Conservation (phyloP, 2,113 vertebrate species). For the Catharus bicknelli region DNA sequence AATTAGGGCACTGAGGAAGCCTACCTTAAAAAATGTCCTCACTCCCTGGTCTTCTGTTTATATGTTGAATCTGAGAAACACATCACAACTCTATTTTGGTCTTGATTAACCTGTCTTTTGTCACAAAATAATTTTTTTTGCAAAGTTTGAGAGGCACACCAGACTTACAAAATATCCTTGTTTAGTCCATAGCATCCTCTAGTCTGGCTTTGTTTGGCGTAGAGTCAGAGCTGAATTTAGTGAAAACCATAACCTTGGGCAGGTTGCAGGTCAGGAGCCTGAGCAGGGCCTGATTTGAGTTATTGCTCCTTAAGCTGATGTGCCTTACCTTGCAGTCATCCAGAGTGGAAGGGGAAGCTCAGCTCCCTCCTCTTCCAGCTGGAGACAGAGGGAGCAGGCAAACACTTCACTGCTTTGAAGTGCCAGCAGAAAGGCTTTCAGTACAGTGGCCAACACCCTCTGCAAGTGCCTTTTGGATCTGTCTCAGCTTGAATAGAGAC, state of each 20-base stretch:
- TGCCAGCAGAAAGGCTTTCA: conserved; percentile 24
- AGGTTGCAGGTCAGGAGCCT: neutral
- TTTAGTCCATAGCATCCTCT: neutral
- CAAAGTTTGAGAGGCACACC: neutral
- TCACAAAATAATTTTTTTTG: neutral
- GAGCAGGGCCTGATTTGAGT: neutral
- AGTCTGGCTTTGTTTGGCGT: neutral
- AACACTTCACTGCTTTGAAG: conserved; percentile 38
- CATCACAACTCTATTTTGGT: neutral
- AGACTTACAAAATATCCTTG: neutral
- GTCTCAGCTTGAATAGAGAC: conserved; percentile 17
- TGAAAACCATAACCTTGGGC: neutral
- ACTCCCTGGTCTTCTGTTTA: neutral
- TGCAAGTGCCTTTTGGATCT: conserved; percentile 24
- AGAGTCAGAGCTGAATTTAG: neutral
- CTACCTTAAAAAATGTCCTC: neutral
- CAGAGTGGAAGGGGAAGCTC: neutral
- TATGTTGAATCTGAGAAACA: neutral
- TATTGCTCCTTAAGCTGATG: neutral
- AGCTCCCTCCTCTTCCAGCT: neutral
- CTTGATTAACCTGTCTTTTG: neutral
- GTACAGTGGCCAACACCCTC: conserved; percentile 11
- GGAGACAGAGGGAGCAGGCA: neutral
- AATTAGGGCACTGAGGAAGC: neutral
- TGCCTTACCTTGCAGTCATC: neutral